Percentiles rank a stretch among this genome's conserved stretches.
phyloP scores from a whole-genome alignment of 2,888 invertebrate species.

The Melanargia galathea region DNA sequence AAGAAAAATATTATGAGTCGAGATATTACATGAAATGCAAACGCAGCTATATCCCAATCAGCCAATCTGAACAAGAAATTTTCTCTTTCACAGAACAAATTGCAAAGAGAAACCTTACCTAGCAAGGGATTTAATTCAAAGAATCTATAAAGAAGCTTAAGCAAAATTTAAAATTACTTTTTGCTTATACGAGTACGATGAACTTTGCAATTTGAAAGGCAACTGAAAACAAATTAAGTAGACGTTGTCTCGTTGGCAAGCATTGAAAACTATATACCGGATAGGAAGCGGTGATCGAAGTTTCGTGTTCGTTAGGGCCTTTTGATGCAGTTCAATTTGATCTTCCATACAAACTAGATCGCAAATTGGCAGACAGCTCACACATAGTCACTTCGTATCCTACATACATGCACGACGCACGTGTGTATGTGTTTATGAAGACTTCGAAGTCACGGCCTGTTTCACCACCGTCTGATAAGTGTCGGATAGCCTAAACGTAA shows the following conservation, averaged over 20 bases:
- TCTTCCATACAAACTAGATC: conserved; percentile 13
- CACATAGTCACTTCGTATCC: not conserved
- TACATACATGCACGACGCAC: too few relatives aligned
- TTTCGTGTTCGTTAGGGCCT: conserved; percentile 31
- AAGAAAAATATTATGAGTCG: too few relatives aligned
- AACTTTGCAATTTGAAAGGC: conserved; percentile 4
- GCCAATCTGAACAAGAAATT: not conserved
- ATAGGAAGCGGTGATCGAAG: conserved; percentile 22
- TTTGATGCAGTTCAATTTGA: conserved; percentile 20
- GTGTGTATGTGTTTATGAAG: too few relatives aligned
- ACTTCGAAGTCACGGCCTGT: too few relatives aligned
- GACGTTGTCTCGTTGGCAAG: conserved; percentile 5
- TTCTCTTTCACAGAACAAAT: not conserved
- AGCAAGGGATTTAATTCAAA: not conserved
- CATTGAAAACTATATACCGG: conserved; percentile 21
- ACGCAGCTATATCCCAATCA: conserved; percentile 1
- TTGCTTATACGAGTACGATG: not conserved
- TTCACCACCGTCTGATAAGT: too few relatives aligned
- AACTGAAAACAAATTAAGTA: conserved; percentile 19
- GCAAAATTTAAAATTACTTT: not conserved
- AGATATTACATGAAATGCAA: not conserved
- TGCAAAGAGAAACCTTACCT: not conserved
- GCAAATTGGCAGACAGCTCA: conserved; percentile 3
- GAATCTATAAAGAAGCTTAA: not conserved
- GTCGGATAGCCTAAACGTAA: too few relatives aligned